A percentile compares a stretch with the other conserved stretches of the same genome.
These are phyloP conservation scores for Caenorhabditis sinica DNA, from an alignment of 2,888 invertebrate species.

Conservation along the genomic window DNA sequence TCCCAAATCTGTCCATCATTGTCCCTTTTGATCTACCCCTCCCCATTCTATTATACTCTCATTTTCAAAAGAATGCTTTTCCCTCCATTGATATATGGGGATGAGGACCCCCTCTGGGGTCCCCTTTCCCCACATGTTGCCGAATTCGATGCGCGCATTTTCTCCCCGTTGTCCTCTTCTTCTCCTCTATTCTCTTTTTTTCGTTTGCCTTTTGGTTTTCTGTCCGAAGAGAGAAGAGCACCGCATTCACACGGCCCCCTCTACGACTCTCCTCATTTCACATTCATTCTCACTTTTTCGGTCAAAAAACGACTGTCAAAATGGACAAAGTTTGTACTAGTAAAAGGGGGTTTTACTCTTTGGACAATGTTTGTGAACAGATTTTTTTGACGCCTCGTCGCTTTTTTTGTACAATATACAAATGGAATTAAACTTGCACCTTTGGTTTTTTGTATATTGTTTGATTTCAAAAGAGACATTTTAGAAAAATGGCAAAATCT, in stretches of 20 bases:
- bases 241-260: slow-evolving; percentile 29
- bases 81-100: neutral
- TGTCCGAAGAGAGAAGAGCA: neutral
- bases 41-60: neutral
- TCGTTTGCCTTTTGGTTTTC: slow-evolving; percentile 41
- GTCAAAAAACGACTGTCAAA: neutral
- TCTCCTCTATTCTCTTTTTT: slow-evolving; percentile 4
- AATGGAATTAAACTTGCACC: neutral
- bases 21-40: neutral
- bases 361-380: neutral
- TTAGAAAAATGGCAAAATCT: too few relatives aligned
- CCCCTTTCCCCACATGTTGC: slow-evolving; percentile 15
- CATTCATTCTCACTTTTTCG: slow-evolving; percentile 11
- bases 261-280: slow-evolving; percentile 5
- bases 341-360: neutral
- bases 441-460: slow-evolving; percentile 23
- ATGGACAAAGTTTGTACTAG: neutral
- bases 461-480: too few relatives aligned
- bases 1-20: slow-evolving; percentile 1
- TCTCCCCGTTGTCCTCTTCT: neutral
- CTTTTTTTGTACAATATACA: neutral
- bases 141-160: slow-evolving; percentile 16
- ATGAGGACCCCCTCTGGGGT: neutral
- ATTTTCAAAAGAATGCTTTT: slow-evolving; percentile 1
- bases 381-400: neutral